A percentile compares a stretch with the other conserved stretches of the same genome.
phyloP scores from a whole-genome alignment of 2,113 vertebrate genomes.

The chimpanzee (Pan troglodytes) region DNA sequence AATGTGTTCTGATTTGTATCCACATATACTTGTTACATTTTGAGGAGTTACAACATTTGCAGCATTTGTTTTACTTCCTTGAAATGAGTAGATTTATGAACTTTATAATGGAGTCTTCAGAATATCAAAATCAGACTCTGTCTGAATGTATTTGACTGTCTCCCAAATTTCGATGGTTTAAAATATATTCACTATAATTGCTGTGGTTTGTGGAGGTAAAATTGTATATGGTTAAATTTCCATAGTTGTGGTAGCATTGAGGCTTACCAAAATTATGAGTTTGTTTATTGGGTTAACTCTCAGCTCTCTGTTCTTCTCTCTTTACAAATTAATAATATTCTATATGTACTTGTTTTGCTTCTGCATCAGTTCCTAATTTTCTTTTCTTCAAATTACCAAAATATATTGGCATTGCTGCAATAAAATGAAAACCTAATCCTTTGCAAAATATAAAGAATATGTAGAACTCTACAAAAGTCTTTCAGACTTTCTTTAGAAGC shows the following conservation, averaged over 20 bases:
- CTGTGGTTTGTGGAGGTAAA: conserved; percentile 1
- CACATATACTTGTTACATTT: not conserved
- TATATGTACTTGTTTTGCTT: not conserved
- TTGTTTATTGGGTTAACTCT: conserved; percentile 9
- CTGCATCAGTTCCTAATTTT: conserved; percentile 3
- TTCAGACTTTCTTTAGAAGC: not conserved
- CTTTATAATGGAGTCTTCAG: not conserved
- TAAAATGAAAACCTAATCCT: not conserved
- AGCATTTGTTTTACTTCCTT: not conserved
- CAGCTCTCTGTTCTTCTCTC: not conserved
- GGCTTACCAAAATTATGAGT: not conserved
- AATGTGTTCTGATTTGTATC: not conserved
- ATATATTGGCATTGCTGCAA: not conserved
- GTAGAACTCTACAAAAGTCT: not conserved
- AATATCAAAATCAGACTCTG: not conserved
- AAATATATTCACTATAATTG: not conserved
- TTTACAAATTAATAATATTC: conserved; percentile 31
- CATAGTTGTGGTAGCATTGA: not conserved
- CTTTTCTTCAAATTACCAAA: not conserved
- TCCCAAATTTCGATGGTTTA: not conserved
- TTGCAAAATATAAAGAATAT: conserved; percentile 18
- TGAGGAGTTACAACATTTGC: not conserved
- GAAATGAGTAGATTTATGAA: not conserved
- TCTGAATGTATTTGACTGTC: not conserved
- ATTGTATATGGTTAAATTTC: not conserved